Conservation (phyloP, 2,888 invertebrate genomes). For the Tuta absoluta region DNA sequence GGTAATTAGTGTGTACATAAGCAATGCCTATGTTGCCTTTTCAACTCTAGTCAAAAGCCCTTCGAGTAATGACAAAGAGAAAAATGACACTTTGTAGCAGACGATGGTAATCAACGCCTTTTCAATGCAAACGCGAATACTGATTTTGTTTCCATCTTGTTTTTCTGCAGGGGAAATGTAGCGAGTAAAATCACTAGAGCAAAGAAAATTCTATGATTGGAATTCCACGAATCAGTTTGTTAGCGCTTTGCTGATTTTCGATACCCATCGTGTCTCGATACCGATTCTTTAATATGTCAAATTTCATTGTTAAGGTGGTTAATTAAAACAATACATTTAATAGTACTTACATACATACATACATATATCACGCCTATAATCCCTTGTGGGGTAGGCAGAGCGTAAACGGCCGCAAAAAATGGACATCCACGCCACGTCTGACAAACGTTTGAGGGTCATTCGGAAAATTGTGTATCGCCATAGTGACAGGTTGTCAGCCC, state of each 20-base stretch:
- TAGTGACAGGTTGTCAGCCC: too few relatives aligned
- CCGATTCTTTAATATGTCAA: too few relatives aligned
- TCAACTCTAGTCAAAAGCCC: background rate
- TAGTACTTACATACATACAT: too few relatives aligned
- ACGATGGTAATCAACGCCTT: constrained; percentile 21
- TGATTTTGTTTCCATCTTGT: constrained; percentile 13
- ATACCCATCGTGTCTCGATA: too few relatives aligned
- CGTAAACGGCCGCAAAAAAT: too few relatives aligned
- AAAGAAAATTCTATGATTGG: background rate
- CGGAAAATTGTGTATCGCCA: too few relatives aligned
- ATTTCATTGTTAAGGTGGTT: too few relatives aligned
- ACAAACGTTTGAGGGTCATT: too few relatives aligned
- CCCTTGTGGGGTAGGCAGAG: too few relatives aligned
- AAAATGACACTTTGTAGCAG: constrained; percentile 18
- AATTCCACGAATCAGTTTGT: background rate
- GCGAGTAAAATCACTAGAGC: background rate
- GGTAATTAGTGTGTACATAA: constrained; percentile 19
- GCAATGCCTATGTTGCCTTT: background rate
- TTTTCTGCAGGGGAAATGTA: background rate
- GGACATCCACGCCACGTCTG: too few relatives aligned
- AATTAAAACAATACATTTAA: too few relatives aligned
- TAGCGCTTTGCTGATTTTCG: background rate
- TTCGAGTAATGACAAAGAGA: background rate
- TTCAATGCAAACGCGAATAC: constrained; percentile 12
- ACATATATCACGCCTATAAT: too few relatives aligned